A percentile compares a stretch with the other conserved stretches of the same genome.
These are phyloP conservation scores for Odontocolon sp. DNA, from an alignment of 2,888 invertebrate species.

Conservation along the genomic window DNA sequence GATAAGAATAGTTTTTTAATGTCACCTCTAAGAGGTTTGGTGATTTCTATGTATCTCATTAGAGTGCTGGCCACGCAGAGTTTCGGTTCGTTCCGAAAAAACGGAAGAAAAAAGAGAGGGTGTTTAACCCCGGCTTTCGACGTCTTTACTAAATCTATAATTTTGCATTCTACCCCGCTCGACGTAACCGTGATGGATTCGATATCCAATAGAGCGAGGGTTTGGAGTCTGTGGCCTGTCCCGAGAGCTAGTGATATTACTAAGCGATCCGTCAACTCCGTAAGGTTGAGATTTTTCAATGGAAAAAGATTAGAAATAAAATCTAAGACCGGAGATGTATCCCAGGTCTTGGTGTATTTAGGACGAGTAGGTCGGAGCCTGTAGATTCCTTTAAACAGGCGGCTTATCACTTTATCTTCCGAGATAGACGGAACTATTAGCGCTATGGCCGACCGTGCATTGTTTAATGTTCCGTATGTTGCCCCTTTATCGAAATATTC, in stretches of 20 bases:
- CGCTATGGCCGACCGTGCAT: slow-evolving; percentile 53
- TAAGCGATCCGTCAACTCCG: slow-evolving; percentile 44
- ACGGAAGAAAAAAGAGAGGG: slow-evolving; percentile 34
- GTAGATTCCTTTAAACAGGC: slow-evolving; percentile 60
- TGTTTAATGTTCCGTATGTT: slow-evolving; percentile 57
- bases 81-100: slow-evolving; percentile 8
- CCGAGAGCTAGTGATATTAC: slow-evolving; percentile 43
- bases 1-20: neutral
- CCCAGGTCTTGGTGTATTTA: slow-evolving; percentile 57
- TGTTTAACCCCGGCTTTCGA: slow-evolving; percentile 39
- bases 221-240: slow-evolving; percentile 55
- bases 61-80: slow-evolving; percentile 35
- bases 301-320: slow-evolving; percentile 42
- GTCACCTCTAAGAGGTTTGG: slow-evolving; percentile 23
- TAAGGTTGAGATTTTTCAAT: slow-evolving; percentile 37
- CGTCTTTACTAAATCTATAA: slow-evolving; percentile 53
- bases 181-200: slow-evolving; percentile 21
- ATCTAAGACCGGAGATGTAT: slow-evolving; percentile 47
- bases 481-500: slow-evolving; percentile 44
- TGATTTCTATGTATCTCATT: slow-evolving; percentile 23
- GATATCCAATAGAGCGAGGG: slow-evolving; percentile 24
- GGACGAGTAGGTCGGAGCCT: slow-evolving; percentile 47
- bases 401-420: slow-evolving; percentile 20
- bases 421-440: slow-evolving; percentile 30
- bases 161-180: slow-evolving; percentile 49